Conservation (phyloP, 2,113 vertebrate species). For the Bothrops jararaca region DNA sequence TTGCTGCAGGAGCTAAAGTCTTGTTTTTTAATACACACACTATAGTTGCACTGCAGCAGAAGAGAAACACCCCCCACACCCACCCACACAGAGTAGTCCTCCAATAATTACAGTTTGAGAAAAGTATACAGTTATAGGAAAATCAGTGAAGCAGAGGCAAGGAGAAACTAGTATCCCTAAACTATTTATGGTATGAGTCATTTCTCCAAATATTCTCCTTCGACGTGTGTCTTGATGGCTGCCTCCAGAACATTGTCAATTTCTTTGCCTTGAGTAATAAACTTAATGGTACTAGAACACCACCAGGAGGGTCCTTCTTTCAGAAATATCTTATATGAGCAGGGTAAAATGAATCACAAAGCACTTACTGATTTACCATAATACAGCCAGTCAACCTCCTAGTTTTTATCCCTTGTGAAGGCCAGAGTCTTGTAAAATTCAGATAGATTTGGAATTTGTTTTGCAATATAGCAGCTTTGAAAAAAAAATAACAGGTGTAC, state of each 20-base stretch:
- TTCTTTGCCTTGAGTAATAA: not conserved
- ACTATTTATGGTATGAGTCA: not conserved
- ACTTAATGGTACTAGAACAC: not conserved
- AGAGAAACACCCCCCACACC: not conserved
- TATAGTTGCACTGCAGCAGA: not conserved
- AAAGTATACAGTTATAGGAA: fast-evolving
- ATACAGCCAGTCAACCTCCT: not conserved
- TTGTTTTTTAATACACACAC: not conserved
- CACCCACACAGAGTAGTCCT: not conserved
- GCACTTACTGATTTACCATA: not conserved
- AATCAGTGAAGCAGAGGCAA: not conserved
- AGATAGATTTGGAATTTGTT: not conserved
- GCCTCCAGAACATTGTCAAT: not conserved
- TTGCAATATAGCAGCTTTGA: not conserved
- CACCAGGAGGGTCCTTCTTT: not conserved
- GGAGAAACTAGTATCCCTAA: not conserved
- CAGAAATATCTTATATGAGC: not conserved
- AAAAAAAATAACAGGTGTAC: not conserved
- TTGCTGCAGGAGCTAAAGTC: not conserved
- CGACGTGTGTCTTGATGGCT: not conserved
- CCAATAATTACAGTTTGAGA: not conserved
- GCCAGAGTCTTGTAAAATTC: not conserved
- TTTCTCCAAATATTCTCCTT: not conserved
- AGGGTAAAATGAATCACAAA: not conserved
- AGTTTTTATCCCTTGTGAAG: not conserved